Base-by-base conservation (phyloP, 2,888 invertebrate species). In the Metacarcinus magister region DNA sequence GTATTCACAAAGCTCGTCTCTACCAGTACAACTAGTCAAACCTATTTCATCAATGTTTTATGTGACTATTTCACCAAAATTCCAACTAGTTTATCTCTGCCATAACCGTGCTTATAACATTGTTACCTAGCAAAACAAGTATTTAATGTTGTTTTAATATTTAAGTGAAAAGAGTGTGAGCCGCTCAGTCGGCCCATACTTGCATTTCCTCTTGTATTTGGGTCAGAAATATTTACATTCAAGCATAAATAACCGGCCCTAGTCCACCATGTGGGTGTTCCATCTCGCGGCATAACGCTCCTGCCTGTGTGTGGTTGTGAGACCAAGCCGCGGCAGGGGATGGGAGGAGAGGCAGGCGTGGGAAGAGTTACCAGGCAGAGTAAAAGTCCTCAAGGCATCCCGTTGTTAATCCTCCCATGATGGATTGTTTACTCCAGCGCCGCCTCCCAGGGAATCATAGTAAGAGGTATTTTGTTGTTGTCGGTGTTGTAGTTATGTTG, bases 321-420 rank as follows among this genome's bases (percentile, higher is more conserved):
- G 39, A 28, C 75, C 28, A 7, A 39, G 39, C 75, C 28, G 23
- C 23, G 28, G 28, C 75, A 16, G 87, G n/a, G 87, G 19, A 10
- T 13, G 87, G 32, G 82, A 87, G 87, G 87, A 39, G 39, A 87
- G 87, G 87, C 8, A n/a, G 87, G 13, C 39, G 87, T 87, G 87
- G 87, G 87, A 87, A 87, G 87, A 39, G 87, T 87, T 87, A 39
- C 39, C 39, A 16, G 87, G 10, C 87, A 16, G 39, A 87, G 87
- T 87, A 39, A 87, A 87, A 39, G 32, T 32, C 87, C 87, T 39
- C 19, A 39, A 87, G 87, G 87, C 87, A 39, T 87, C 39, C 87
- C 32, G 87, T 32, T 87, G 87, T 87, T 87, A 87, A 87, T 87
- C 87, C 32, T 87, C 87, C 87, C 87, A 87, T 87, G 87, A 87